phyloP scores from a whole-genome alignment of 2,113 vertebrate genomes.

The Ciconia stormi region DNA sequence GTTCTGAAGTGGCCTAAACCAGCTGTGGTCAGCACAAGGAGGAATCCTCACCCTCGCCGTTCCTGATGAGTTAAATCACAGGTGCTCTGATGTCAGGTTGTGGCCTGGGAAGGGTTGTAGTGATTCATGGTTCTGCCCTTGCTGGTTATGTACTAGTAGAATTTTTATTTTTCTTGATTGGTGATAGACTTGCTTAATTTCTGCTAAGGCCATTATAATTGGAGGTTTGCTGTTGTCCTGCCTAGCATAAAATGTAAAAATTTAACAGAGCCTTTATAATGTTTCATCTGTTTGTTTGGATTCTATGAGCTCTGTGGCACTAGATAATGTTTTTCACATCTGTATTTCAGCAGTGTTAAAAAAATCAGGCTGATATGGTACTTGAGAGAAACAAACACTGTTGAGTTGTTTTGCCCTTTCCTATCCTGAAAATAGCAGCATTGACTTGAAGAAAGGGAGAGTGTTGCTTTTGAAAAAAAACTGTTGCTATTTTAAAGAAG shows the following conservation, averaged over 20 bases:
- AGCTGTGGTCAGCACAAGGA: background rate
- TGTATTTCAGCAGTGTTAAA: background rate
- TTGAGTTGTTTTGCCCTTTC: background rate
- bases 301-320: background rate
- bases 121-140: background rate
- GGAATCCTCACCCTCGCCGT: background rate
- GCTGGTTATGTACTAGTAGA: background rate
- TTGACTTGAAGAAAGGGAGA: background rate
- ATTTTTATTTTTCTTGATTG: background rate
- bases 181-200: background rate
- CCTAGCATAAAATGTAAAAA: background rate
- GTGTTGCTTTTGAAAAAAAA: background rate
- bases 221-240: background rate
- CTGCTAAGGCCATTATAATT: background rate
- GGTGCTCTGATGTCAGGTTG: background rate
- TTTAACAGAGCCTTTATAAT: background rate
- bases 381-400: background rate
- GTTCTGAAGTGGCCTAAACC: background rate
- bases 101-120: background rate
- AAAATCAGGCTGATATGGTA: background rate
- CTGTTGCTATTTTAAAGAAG: background rate
- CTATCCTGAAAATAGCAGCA: conserved; percentile 21
- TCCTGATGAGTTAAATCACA: background rate
- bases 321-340: background rate
- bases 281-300: background rate